Conservation (phyloP, 2,797 vertebrate species). For the Sebastes aleutianus region DNA sequence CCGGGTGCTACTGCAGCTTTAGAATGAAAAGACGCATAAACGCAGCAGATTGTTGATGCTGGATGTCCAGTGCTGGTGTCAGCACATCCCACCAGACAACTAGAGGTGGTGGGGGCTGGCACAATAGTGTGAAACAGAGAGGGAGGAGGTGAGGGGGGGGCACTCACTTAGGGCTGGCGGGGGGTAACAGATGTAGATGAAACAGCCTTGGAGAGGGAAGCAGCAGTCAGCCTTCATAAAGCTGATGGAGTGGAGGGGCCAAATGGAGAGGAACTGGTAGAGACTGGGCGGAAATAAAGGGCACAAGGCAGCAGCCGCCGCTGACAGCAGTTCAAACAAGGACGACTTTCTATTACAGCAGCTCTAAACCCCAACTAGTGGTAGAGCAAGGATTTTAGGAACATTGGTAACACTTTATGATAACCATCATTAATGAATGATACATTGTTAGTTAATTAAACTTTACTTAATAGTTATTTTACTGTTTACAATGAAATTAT, state of each 20-base stretch:
- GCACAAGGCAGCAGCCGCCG: slow-evolving; percentile 2
- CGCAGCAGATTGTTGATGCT: slow-evolving; percentile 42
- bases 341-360: neutral
- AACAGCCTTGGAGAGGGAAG: slow-evolving; percentile 67
- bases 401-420: too few species aligned
- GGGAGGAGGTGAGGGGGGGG: slow-evolving; percentile 11
- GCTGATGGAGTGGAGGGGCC: slow-evolving; percentile 63
- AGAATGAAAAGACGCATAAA: slow-evolving; percentile 63
- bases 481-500: too few species aligned
- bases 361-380: neutral
- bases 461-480: too few species aligned
- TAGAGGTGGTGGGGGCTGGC: slow-evolving; percentile 50
- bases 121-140: slow-evolving; percentile 69
- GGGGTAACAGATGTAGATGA: slow-evolving; percentile 76
- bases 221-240: slow-evolving; percentile 77
- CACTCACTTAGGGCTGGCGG: slow-evolving; percentile 40
- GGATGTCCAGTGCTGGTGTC: slow-evolving; percentile 59
- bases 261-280: slow-evolving; percentile 81
- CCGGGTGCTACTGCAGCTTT: slow-evolving; percentile 45
- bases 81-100: slow-evolving; percentile 53
- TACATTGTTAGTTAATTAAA: too few species aligned
- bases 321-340: slow-evolving; percentile 15
- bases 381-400: neutral
- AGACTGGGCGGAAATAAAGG: slow-evolving; percentile 68
- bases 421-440: too few species aligned